Base-by-base conservation (phyloP, 2,797 vertebrate genomes). In the Cyprinodon diabolis region DNA sequence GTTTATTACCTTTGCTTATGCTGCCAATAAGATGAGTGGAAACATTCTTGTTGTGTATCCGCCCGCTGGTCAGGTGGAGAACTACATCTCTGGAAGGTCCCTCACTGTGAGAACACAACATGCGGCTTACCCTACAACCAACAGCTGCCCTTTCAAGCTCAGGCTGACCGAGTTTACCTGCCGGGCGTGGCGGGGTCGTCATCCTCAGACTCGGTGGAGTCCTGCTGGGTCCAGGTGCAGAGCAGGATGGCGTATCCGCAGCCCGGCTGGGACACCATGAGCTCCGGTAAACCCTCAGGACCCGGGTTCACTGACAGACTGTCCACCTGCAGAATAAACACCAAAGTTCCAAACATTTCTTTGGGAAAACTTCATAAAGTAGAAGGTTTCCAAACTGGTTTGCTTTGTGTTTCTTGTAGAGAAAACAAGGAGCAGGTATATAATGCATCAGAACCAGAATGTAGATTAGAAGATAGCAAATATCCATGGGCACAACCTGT, bases 1-100 rank as follows among this genome's bases (percentile, higher is more conserved):
- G 13, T 58, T 37, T 14, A 7, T 8, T 85, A 98, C 98, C 97
- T 96, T 95, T 95, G 78, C 93, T 95, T 77, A 99, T 98, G 94
- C 96, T 98, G 68, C 97, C 98, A 17, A 99, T 96, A 0, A 99
- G 95, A 76, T 99, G 98, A 72, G 98, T 99, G 66, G 98, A 99
- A 60, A 99, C 97, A 0, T 99, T 99, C 91, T 99, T 99, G 92
- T 99, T 99, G 93, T 99, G 98, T 83, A 98, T 99, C 74, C 98
- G 95, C 69, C 97, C 97, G 0, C 96, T 97, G 0, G 98, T 99
- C 72, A 98, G 95, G 83, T 97, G 97, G 13, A 97, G 94, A 84
- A 97, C 87, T 1, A 99, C 92, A 6, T 99, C 97, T 83, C 96
- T 94, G 49, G 94, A 88, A 0, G 95, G 76, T 13, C 89, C 87